Percentiles rank a stretch among this genome's conserved stretches.
These are phyloP conservation scores for Plectropomus leopardus DNA, from an alignment of 2,113 vertebrate genomes.

Conservation along the genomic window DNA sequence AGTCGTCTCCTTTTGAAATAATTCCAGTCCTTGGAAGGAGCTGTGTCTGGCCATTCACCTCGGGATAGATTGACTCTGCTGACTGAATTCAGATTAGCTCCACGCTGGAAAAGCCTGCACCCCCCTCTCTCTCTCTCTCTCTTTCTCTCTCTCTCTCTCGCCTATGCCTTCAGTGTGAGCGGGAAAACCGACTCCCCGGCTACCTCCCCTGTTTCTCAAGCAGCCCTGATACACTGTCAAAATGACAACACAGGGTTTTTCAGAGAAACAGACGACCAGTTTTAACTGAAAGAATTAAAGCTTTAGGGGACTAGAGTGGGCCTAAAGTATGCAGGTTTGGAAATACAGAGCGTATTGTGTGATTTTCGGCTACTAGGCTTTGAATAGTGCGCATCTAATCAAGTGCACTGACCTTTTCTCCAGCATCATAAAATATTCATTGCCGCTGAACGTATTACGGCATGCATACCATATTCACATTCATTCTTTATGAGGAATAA, in stretches of 20 bases:
- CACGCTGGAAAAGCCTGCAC: constrained; percentile 38
- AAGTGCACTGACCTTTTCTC: constrained; percentile 70
- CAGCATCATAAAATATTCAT: constrained; percentile 80
- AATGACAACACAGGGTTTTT: constrained; percentile 41
- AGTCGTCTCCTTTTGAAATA: constrained; percentile 70
- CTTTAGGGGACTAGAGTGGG: constrained; percentile 18
- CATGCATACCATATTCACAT: constrained; percentile 47
- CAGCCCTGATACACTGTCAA: constrained; percentile 33
- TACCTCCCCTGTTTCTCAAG: constrained; percentile 43
- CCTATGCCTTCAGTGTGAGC: constrained; percentile 4
- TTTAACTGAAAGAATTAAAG: constrained; percentile 31
- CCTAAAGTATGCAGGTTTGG: background rate
- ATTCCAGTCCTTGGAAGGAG: constrained; percentile 67
- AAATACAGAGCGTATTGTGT: constrained; percentile 29
- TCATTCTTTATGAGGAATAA: constrained; percentile 66
- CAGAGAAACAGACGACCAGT: constrained; percentile 38
- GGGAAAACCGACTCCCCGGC: constrained; percentile 21
- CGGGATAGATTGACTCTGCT: constrained; percentile 73
- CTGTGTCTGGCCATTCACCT: constrained; percentile 74
- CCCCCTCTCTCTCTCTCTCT: constrained; percentile 4
- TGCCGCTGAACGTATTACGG: constrained; percentile 51
- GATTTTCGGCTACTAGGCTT: constrained; percentile 37
- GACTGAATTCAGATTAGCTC: constrained; percentile 82
- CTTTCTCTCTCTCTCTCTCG: constrained; percentile 3
- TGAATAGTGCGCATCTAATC: constrained; percentile 57